These are phyloP conservation scores for Dromius quadrimaculatus DNA, from an alignment of 2,888 invertebrate species.

Conservation along the genomic window DNA sequence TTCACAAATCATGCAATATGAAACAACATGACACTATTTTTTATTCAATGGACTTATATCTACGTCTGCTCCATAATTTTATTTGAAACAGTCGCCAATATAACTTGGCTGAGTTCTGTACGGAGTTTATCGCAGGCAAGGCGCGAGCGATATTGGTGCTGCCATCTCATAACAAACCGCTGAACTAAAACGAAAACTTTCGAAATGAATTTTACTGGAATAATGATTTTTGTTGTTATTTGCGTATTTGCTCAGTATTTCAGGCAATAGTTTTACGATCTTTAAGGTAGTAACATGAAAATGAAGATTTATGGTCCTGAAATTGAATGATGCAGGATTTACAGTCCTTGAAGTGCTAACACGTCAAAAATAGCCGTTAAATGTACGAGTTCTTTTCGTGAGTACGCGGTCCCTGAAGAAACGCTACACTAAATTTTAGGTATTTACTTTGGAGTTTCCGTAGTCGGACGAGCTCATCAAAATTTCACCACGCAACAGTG, in stretches of 20 bases:
- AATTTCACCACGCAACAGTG: slow-evolving; percentile 15
- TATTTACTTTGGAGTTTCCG: slow-evolving; percentile 33
- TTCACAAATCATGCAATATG: slow-evolving; percentile 42
- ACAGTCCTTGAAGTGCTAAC: no score
- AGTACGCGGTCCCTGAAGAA: no score
- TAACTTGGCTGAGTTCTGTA: background rate
- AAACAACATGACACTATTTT: background rate
- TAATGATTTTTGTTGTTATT: no score
- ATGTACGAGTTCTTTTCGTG: no score
- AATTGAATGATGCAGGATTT: no score
- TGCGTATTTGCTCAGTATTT: no score
- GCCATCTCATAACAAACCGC: slow-evolving; percentile 36
- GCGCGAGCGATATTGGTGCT: slow-evolving; percentile 13
- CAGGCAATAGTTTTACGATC: no score
- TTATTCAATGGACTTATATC: slow-evolving; percentile 34
- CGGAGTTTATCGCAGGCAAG: background rate
- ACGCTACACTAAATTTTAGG: slow-evolving; percentile 34
- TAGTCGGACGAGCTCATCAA: slow-evolving; percentile 22
- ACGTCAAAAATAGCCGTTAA: no score
- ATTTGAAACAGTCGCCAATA: background rate
- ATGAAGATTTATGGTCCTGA: no score
- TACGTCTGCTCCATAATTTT: background rate
- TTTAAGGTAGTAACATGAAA: no score
- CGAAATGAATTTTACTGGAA: no score
- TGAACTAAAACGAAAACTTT: slow-evolving; percentile 31